Percentiles rank a stretch among this genome's conserved stretches.
phyloP scores from a whole-genome alignment of 2,113 vertebrate species.

The Agapornis roseicollis region DNA sequence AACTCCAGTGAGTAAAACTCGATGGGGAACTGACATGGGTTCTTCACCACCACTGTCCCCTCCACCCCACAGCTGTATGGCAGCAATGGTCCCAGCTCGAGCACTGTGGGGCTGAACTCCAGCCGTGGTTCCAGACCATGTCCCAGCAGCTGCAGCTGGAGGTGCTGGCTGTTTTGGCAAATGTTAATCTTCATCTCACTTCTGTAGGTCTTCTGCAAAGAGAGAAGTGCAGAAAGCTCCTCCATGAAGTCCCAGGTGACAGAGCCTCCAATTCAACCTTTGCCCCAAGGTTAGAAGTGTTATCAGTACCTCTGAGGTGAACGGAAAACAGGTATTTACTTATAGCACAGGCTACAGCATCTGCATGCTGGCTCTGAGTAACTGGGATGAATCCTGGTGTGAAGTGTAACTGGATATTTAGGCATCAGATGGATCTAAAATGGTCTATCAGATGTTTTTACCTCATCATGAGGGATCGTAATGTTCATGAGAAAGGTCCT shows the following conservation, averaged over 20 bases:
- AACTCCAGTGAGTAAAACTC: constrained; percentile 92
- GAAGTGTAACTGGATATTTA: background rate
- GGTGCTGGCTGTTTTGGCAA: constrained; percentile 70
- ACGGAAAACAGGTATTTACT: background rate
- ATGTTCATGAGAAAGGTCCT: too few relatives aligned
- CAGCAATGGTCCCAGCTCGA: constrained; percentile 81
- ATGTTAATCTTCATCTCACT: constrained; percentile 74
- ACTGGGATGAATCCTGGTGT: background rate
- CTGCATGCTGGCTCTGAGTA: background rate
- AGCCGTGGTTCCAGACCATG: constrained; percentile 81
- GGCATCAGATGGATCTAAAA: background rate
- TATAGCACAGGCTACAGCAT: background rate
- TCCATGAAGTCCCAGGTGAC: background rate
- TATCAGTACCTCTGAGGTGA: background rate
- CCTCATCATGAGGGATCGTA: background rate
- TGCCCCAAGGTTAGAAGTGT: background rate
- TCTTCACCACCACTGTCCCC: constrained; percentile 79
- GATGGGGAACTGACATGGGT: constrained; percentile 85
- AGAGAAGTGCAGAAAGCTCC: background rate
- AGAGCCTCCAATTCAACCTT: background rate
- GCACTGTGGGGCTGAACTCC: constrained; percentile 72
- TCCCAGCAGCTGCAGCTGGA: constrained; percentile 75
- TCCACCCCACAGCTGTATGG: constrained; percentile 68
- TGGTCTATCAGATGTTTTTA: background rate
- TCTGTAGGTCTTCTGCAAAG: constrained; percentile 80